phyloP scores from a whole-genome alignment of 2,888 invertebrate species.

The Smittia sp. region DNA sequence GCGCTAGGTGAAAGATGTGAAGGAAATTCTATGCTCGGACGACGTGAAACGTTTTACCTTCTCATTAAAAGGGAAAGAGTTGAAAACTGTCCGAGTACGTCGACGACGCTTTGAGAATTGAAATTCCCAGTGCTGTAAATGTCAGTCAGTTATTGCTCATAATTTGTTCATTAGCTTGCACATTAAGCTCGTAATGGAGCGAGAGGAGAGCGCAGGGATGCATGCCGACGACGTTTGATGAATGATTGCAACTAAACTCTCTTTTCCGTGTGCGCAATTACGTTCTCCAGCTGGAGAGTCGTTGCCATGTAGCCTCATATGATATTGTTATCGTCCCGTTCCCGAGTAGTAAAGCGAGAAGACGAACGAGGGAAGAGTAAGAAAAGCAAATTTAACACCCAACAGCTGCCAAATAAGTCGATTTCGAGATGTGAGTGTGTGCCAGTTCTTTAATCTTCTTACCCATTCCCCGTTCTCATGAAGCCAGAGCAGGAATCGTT shows the following conservation, averaged over 20 bases:
- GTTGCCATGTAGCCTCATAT: background rate
- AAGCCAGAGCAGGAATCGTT: background rate
- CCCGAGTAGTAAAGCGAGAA: background rate
- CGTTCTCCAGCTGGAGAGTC: conserved; percentile 24
- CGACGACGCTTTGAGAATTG: conserved; percentile 12
- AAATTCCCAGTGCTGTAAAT: conserved; percentile 29
- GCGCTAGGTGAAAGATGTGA: background rate
- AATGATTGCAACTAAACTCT: conserved; percentile 17
- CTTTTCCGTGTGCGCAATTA: conserved; percentile 31
- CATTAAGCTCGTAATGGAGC: conserved; percentile 29
- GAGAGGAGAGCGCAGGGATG: background rate
- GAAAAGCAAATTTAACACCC: conserved; percentile 24
- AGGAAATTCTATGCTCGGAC: background rate
- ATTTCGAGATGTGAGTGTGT: background rate
- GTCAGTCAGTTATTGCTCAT: conserved; percentile 31
- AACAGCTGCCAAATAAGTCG: conserved; percentile 37
- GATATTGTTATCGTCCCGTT: background rate
- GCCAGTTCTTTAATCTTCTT: conserved; percentile 18
- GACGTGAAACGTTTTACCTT: conserved; percentile 15
- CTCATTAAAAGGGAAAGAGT: background rate
- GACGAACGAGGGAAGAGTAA: background rate
- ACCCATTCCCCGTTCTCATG: background rate
- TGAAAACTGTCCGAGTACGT: background rate
- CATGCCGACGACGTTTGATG: background rate
- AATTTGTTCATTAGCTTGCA: conserved; percentile 39